Evolutionary conservation across 2,113 vertebrate genomes (phyloP).

Genomic region (Vimba vimba): DNA sequence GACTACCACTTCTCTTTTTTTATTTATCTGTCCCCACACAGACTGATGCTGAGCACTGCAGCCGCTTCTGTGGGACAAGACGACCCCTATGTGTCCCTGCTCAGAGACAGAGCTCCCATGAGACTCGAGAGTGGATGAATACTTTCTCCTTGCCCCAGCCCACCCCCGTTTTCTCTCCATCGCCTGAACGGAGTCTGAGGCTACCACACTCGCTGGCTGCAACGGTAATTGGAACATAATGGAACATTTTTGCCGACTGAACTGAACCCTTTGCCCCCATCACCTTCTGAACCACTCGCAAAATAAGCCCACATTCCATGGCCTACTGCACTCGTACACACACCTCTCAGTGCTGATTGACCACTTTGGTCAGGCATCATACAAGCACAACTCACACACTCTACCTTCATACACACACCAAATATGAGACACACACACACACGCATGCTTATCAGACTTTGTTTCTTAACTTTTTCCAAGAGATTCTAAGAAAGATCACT

Average conservation of each 20-base stretch:
- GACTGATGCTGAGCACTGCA: not conserved
- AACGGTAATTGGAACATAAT: slow-evolving; percentile 63
- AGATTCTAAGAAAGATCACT: not conserved
- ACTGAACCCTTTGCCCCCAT: slow-evolving; percentile 53
- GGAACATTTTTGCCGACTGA: slow-evolving; percentile 62
- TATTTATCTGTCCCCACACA: slow-evolving; percentile 30
- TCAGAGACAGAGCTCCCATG: slow-evolving; percentile 41
- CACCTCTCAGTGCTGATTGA: slow-evolving; percentile 24
- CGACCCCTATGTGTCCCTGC: slow-evolving; percentile 48
- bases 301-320: slow-evolving; percentile 34
- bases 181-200: slow-evolving; percentile 13
- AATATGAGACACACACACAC: not conserved
- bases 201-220: slow-evolving; percentile 32
- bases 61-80: slow-evolving; percentile 7
- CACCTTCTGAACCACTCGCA: slow-evolving; percentile 49
- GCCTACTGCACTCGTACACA: not conserved
- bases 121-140: slow-evolving; percentile 43
- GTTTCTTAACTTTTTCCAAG: not conserved
- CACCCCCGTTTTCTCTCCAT: not conserved
- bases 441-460: not conserved
- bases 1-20: not conserved
- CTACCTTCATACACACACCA: not conserved
- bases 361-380: slow-evolving; percentile 38
- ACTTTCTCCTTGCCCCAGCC: slow-evolving; percentile 2
- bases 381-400: slow-evolving; percentile 30